These are phyloP conservation scores for Carpatolechia fugitivella DNA, from an alignment of 2,888 invertebrate species.

Conservation along the genomic window DNA sequence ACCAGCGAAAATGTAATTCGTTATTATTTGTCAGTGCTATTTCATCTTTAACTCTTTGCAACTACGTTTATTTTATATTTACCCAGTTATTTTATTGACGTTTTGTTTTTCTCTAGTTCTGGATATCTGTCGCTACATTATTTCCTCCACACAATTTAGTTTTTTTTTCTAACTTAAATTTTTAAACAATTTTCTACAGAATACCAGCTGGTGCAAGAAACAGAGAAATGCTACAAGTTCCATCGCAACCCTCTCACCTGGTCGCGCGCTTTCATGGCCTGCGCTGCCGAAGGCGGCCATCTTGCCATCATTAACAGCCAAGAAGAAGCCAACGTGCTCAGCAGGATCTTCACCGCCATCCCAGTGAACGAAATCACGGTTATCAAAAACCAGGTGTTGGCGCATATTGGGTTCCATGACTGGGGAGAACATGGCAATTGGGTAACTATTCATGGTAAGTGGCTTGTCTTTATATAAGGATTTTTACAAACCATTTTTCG, in stretches of 20 bases:
- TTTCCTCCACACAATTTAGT: no score
- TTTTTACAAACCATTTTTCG: no score
- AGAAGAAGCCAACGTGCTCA: conserved; percentile 12
- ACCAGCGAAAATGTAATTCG: no score
- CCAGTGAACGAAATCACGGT: not conserved
- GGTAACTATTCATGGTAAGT: conserved; percentile 37
- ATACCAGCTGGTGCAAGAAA: conserved; percentile 22
- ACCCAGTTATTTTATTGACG: no score
- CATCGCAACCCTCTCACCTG: conserved; percentile 28
- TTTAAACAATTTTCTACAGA: conserved; percentile 15
- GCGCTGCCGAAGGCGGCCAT: conserved; percentile 30
- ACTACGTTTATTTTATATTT: no score
- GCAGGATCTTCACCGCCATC: not conserved
- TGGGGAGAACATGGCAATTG: conserved; percentile 24
- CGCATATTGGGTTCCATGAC: conserved; percentile 33
- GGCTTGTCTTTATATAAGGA: no score
- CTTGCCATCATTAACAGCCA: conserved; percentile 30
- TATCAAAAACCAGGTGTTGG: conserved; percentile 24
- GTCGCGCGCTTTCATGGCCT: conserved; percentile 31
- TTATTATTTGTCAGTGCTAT: no score
- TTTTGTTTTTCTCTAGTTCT: no score
- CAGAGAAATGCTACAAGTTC: conserved; percentile 33
- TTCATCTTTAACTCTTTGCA: no score
- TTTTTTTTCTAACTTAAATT: no score
- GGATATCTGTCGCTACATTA: no score